A percentile compares a stretch with the other conserved stretches of the same genome.
These are phyloP conservation scores for Netelia inedita DNA, from an alignment of 2,888 invertebrate genomes.

Conservation along the genomic window DNA sequence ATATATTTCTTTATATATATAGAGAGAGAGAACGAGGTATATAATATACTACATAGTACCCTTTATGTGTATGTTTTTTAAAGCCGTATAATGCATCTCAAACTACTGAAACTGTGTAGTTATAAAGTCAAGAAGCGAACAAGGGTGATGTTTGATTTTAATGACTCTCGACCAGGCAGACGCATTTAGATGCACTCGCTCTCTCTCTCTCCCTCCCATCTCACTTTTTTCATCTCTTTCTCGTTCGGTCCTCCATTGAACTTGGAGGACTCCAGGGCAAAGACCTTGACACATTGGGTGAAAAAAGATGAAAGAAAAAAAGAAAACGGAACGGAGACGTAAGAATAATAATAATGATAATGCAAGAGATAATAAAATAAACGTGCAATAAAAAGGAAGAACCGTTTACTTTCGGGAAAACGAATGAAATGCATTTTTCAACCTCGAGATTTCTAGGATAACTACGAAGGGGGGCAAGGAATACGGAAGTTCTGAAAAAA, in stretches of 20 bases:
- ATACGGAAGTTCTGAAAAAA: too few species aligned
- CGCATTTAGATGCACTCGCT: conserved; percentile 62
- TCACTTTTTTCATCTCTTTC: conserved; percentile 15
- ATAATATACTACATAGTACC: neutral
- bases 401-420: neutral
- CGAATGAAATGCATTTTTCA: neutral
- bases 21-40: neutral
- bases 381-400: neutral
- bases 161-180: conserved; percentile 44
- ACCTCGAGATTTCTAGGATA: neutral
- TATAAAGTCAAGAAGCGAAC: conserved; percentile 35
- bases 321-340: neutral
- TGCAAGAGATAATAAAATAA: neutral
- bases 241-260: conserved; percentile 51
- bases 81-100: conserved; percentile 9
- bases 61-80: conserved; percentile 6
- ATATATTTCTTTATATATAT: neutral
- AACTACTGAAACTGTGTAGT: conserved; percentile 21
- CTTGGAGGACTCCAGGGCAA: conserved; percentile 66
- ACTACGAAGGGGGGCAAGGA: neutral
- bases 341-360: neutral
- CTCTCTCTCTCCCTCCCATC: neutral
- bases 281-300: conserved; percentile 62
- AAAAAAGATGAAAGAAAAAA: conserved; percentile 26
- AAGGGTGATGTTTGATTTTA: conserved; percentile 58